Evolutionary conservation across 1,140 invertebrate species (phyloP), one percentile per base, ranked within the genome.

Genomic region (Drosophila sp.): DNA sequence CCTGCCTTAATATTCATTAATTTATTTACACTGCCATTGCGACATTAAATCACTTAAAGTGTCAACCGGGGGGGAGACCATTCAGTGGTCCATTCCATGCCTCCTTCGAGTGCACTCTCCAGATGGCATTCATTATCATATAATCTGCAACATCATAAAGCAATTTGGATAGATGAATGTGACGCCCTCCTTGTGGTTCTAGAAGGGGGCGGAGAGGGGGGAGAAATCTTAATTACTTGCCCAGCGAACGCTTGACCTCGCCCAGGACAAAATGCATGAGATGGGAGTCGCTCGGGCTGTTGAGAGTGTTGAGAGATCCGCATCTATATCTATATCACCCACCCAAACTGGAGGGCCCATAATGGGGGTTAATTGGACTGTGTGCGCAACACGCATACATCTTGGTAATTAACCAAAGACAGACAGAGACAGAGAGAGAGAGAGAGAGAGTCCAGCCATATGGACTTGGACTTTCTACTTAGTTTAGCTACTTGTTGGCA

Each of bases 31-130:
- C 64, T 70, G 7, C 38, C 62, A 40, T 54, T 60, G 32, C 10
- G 81, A 90, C 82, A 90, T 91, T 91, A 91, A 91, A 91, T 91
- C 90, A 91, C 90, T 91, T 91, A 86, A 91, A 91, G 86, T 91
- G 90, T 91, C 90, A 91, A 81, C 74, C 70, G 71, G 60, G 79
- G 60, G 79, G 78, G 76, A 65, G 75, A 63, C 64, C 56, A 61
- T 1, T 41, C 40, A 41, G 41, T 58, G 65, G 27, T 38, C 44
- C 40, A 41, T 54, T 66, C 72, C 78, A 32, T 30, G 17, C 11
- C 30, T 44, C 29, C 41, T 64, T 35, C 73, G 70, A 91, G 76
- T 75, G 76, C 84, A 83, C 66, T 76, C 81, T 76, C 81, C 90
- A 91, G 90, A 91, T 91, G 90, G 84, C 73, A 82, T 83, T 83